These are phyloP conservation scores for Salvelinus fontinalis DNA, from an alignment of 2,113 vertebrate species.

Conservation along the genomic window DNA sequence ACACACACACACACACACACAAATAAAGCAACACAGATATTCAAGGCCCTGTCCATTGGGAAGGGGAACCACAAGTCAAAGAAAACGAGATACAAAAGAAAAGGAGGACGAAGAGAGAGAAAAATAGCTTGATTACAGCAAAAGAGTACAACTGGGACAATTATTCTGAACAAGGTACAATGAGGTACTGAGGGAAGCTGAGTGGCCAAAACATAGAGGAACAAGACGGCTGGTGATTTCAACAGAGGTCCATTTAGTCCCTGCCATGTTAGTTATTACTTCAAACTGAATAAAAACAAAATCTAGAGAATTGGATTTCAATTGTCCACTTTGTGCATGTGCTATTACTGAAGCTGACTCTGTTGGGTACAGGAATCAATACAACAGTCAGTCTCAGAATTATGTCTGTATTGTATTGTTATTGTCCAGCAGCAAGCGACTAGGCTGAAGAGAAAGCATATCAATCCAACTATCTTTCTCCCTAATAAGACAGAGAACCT, in stretches of 20 bases:
- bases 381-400: not conserved
- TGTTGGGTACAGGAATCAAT: not conserved
- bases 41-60: not conserved
- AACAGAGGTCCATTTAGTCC: not conserved
- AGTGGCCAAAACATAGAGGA: not conserved
- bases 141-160: not conserved
- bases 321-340: not conserved
- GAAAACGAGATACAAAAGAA: not conserved
- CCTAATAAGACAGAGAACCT: too few species aligned
- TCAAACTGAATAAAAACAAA: not conserved
- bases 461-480: not conserved
- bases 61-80: not conserved
- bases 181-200: not conserved
- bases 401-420: not conserved
- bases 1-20: not conserved
- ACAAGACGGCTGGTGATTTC: not conserved
- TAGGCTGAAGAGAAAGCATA: not conserved
- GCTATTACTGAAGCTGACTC: not conserved
- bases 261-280: not conserved
- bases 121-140: not conserved
- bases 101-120: not conserved
- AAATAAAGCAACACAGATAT: not conserved
- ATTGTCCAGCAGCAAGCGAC: not conserved
- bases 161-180: not conserved
- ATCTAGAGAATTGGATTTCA: not conserved